Evolutionary conservation across 2,113 vertebrate species (phyloP), one percentile per base, ranked within the genome.

Genomic region (Cyprinus carpio): DNA sequence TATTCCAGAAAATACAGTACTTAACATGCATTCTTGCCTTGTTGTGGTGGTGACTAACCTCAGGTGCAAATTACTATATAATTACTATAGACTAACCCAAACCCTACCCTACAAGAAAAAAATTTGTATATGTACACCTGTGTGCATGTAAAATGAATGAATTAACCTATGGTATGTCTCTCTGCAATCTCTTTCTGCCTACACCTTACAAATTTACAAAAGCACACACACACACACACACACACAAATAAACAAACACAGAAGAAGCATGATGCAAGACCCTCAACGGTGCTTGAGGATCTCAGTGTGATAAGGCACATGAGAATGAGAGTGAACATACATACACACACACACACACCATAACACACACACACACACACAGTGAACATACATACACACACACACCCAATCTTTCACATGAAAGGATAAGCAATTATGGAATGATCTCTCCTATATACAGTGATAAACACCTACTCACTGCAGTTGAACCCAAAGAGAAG

Each of bases 381-480:
- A 37, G n/a, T n/a, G n/a, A n/a, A n/a, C n/a, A n/a, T n/a, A n/a
- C n/a, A n/a, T n/a, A n/a, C 34, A 37, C 34, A 37, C 37, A 37
- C 37, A 37, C 37, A 37, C 37, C 6, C 37, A 46, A 12, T 46
- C 43, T 46, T 83, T 76, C 74, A 88, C 75, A 87, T n/a, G 58
- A 69, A 46, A 83, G 90, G 86, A 90, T 88, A 88, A 89, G 88
- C 89, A 89, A 29, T 80, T 76, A 78, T 89, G 81, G 49, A 81
- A 88, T 88, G 87, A 82, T 69, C n/a, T 34, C 60, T 84, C 85
- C 65, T 85, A 85, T 87, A 87, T 87, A 89, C 90, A 87, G 71
- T 75, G 46, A 51, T 23, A 64, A n/a, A 84, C 40, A 78, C n/a
- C 83, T n/a, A 84, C 34, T 71, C 65, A 75, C 49, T 23, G 43